Conservation (phyloP, 2,113 vertebrate species). For the Hippocampus barbouri region DNA sequence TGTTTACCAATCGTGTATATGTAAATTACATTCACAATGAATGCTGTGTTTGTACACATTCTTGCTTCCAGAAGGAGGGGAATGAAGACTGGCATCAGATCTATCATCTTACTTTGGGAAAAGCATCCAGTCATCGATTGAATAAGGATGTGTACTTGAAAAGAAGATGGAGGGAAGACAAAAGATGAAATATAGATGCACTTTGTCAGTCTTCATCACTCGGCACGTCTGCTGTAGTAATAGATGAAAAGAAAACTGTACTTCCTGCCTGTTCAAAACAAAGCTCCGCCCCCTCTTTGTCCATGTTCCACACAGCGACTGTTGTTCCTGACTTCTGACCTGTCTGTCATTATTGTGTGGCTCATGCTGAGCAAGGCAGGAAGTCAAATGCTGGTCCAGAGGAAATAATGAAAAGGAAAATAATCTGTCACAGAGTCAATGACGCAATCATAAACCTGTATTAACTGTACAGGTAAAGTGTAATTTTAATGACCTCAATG, state of each 20-base stretch:
- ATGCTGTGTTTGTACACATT: neutral
- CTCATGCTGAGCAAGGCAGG: neutral
- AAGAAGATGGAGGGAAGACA: neutral
- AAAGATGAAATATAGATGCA: neutral
- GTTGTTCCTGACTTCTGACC: neutral
- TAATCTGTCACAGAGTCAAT: too few relatives aligned
- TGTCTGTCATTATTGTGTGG: neutral
- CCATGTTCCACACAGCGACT: neutral
- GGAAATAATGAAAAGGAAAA: too few relatives aligned
- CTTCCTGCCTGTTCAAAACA: neutral
- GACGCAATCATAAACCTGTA: too few relatives aligned
- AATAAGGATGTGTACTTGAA: conserved; percentile 9
- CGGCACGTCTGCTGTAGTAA: neutral
- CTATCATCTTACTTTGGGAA: neutral
- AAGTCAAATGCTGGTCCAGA: too few relatives aligned
- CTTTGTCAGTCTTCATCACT: neutral
- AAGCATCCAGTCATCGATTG: neutral
- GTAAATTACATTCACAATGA: too few relatives aligned
- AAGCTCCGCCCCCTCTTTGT: neutral
- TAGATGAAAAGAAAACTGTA: neutral
- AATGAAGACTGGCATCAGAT: neutral
- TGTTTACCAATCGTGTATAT: neutral
- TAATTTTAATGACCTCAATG: too few relatives aligned
- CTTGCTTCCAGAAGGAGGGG: neutral
- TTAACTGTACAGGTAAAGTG: too few relatives aligned